Evolutionary conservation across 1,140 invertebrate genomes (phyloP), one percentile per base, ranked within the genome.

Genomic region (Tetraneura akinire): DNA sequence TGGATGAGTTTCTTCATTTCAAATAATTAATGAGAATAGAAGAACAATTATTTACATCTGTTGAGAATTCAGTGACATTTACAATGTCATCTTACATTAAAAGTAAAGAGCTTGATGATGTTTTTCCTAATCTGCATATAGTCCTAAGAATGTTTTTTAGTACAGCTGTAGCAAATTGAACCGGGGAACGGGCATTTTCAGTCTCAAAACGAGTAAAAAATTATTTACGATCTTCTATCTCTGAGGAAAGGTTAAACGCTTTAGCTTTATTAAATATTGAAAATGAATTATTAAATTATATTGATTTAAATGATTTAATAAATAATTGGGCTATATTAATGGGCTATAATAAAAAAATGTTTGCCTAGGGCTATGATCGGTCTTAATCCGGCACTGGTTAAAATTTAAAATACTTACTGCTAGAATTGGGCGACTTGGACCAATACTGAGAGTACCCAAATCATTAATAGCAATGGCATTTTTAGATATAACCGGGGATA

Each of bases 11-110:
- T 62, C 60, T 62, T 29, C 32, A 42, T 64, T 64, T 42, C 9
- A 42, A 37, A 37, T 8, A 64, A 37, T n/a, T 64, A 37, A 62
- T 62, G 26, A 62, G 32, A 62, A 62, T 62, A 62, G 57, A 64
- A 64, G 23, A 64, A 37, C 0, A 37, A n/a, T 64, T 64, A 32
- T 37, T 64, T 60, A 60, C 9, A 57, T 62, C 57, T 9, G 23
- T 37, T 37, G 60, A 64, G 37, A 64, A 64, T 37, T 37, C 60
- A 64, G 6, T 37, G 3, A 64, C 6, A 42, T 64, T 64, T 64
- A 64, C 13, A 42, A 42, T 64, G 8, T 64, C 23, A 42, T 21
- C 23, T 42, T 64, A 21, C 62, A 64, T 64, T 64, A 42, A 42
- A 64, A 64, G 13, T 42, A 64, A 42, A 32, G 62, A 42, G 26